Evolutionary conservation across 35 echinoderm and acorn worm species (phyloP), one percentile per base, ranked within the genome.

Genomic region (Ophiothrix spiculata): DNA sequence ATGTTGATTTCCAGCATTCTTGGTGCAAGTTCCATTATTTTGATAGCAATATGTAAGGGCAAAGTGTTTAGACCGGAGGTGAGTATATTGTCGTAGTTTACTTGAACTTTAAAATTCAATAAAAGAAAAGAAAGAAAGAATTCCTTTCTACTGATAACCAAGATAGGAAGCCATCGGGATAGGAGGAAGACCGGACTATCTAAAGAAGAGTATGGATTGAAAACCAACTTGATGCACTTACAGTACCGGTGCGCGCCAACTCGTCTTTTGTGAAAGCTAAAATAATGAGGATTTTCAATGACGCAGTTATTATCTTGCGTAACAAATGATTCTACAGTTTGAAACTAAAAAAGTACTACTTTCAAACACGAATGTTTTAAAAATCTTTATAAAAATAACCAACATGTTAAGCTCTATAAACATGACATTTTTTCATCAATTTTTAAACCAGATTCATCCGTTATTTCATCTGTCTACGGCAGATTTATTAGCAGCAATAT

Each of bases 381-480:
- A 29, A 33, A 28, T 77, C 33, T 16, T 77, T 36, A 1, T 19
- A 31, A 31, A 8, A 0, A 34, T 32, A 12, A 34, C 23, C 32
- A 31, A 19, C 36, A 33, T 77, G 17, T 14, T 15, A 0, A 19
- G 12, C 0, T 2, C 1, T 78, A 36, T 78, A 78, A 78, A 23
- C 17, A 36, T 78, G 76, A 4, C 36, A 4, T 35, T 78, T 15
- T 78, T 78, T 36, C 76, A 78, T 35, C 17, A 32, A 17, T 17
- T 14, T 78, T 38, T 4, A 36, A 38, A 32, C 0, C 54, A 84
- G 81, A 37, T 84, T 31, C 63, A 84, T 37, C 81, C 81, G 54
- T 64, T 84, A 37, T 84, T 84, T 37, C 81, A 84, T 35, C 81
- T 84, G 32, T 84, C 81, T 28, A 33, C 69, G 42, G 81, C 81